These are phyloP conservation scores for Lithophane semibrunnea DNA, from an alignment of 2,888 invertebrate species.

Conservation along the genomic window DNA sequence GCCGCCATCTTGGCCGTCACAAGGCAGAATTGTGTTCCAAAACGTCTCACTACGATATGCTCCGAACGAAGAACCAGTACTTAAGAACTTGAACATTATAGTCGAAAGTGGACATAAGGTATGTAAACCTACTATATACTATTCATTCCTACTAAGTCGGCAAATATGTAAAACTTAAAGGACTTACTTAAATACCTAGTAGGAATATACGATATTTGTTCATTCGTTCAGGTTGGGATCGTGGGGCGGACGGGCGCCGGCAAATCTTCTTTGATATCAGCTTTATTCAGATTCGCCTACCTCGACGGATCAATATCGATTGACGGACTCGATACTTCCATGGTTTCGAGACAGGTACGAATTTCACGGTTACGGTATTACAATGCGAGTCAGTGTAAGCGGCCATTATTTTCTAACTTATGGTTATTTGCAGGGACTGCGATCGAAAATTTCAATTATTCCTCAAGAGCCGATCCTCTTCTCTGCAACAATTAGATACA, in stretches of 20 bases:
- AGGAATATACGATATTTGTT: slow-evolving; percentile 13
- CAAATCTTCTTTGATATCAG: slow-evolving; percentile 93
- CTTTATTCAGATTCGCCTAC: slow-evolving; percentile 93
- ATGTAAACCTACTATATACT: slow-evolving; percentile 11
- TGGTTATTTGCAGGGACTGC: slow-evolving; percentile 86
- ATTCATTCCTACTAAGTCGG: background rate
- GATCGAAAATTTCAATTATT: slow-evolving; percentile 92
- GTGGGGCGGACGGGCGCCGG: slow-evolving; percentile 95
- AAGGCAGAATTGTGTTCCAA: slow-evolving; percentile 91
- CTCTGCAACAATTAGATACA: slow-evolving; percentile 92
- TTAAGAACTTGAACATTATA: slow-evolving; percentile 86
- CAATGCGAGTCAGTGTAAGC: slow-evolving; percentile 34
- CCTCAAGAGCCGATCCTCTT: slow-evolving; percentile 96
- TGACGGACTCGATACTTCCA: slow-evolving; percentile 91
- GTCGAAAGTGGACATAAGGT: slow-evolving; percentile 88
- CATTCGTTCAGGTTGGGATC: slow-evolving; percentile 87
- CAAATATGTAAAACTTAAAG: slow-evolving; percentile 8
- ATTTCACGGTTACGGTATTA: slow-evolving; percentile 41
- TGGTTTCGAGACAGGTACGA: slow-evolving; percentile 89
- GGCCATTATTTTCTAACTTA: slow-evolving; percentile 48
- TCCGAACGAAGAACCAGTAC: slow-evolving; percentile 91
- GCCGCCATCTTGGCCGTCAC: slow-evolving; percentile 91
- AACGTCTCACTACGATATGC: slow-evolving; percentile 92
- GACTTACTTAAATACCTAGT: background rate
- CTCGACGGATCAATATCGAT: slow-evolving; percentile 91